Percentiles rank a stretch among this genome's conserved stretches.
phyloP scores from a whole-genome alignment of 2,113 vertebrate genomes.

The Tachycineta bicolor region DNA sequence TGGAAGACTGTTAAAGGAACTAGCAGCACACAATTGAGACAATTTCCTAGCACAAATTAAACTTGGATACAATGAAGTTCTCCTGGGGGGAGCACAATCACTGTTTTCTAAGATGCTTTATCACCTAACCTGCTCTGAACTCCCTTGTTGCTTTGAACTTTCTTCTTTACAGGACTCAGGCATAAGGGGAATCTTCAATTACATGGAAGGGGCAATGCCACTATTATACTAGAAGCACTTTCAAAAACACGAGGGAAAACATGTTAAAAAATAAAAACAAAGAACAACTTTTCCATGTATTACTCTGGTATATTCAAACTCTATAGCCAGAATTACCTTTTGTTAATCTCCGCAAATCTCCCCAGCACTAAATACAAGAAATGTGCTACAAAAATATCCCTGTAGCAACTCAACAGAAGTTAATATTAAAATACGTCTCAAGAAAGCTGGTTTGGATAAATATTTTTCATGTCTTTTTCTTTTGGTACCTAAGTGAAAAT shows the following conservation, averaged over 20 bases:
- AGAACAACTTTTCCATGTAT: neutral
- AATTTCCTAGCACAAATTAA: constrained; percentile 23
- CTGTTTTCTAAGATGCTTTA: neutral
- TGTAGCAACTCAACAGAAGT: neutral
- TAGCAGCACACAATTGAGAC: neutral
- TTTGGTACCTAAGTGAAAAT: neutral
- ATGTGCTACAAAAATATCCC: neutral
- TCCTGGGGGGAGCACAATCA: neutral
- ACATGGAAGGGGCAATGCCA: neutral
- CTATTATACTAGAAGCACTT: neutral
- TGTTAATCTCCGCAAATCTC: neutral
- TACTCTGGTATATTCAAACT: neutral
- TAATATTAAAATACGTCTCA: neutral
- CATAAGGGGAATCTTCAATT: neutral
- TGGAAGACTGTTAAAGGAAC: neutral
- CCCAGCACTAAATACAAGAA: neutral
- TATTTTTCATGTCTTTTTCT: neutral
- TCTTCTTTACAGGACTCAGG: neutral
- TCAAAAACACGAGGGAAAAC: neutral
- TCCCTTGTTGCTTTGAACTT: neutral
- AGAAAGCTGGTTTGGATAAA: neutral
- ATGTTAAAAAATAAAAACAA: neutral
- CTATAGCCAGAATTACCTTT: neutral
- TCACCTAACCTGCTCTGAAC: neutral
- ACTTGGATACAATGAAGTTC: neutral